Evolutionary conservation across 2,888 invertebrate genomes (phyloP).

Genomic region (Drosophila subquinaria): DNA sequence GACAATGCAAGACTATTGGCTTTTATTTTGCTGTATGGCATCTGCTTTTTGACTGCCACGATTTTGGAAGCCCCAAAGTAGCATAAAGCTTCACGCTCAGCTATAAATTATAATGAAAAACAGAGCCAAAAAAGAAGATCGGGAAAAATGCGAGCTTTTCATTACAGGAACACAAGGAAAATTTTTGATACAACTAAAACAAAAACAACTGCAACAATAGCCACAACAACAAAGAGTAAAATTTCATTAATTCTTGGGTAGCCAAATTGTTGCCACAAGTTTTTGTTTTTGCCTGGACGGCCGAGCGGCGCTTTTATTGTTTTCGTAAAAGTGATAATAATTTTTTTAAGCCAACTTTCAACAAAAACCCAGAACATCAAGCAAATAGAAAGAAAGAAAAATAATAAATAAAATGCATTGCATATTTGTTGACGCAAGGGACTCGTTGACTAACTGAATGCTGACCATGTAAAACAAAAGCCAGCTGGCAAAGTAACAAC

Average conservation of each 20-base stretch:
- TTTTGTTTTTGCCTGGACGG: constrained; percentile 40
- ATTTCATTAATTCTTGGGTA: constrained; percentile 70
- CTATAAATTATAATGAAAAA: constrained; percentile 62
- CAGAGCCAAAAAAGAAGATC: background rate
- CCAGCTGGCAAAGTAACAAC: constrained; percentile 17
- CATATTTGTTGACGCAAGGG: constrained; percentile 40
- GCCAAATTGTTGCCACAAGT: constrained; percentile 57
- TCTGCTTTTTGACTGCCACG: constrained; percentile 31
- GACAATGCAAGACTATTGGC: constrained; percentile 68
- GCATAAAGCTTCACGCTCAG: constrained; percentile 34
- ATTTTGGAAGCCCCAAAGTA: constrained; percentile 3
- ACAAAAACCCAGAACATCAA: constrained; percentile 1
- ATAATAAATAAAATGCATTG: constrained; percentile 40
- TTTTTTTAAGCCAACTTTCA: constrained; percentile 49
- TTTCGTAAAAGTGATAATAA: constrained; percentile 67
- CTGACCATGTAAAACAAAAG: constrained; percentile 39
- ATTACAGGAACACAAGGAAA: constrained; percentile 51
- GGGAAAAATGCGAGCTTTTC: constrained; percentile 32
- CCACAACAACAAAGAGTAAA: constrained; percentile 42
- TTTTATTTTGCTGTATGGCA: constrained; percentile 16
- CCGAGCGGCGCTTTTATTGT: constrained; percentile 64
- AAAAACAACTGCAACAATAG: constrained; percentile 22
- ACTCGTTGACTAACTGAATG: constrained; percentile 24
- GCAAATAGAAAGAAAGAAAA: constrained; percentile 3
- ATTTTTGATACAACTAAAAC: constrained; percentile 41